Percentiles rank a stretch among this genome's conserved stretches.
Evolutionary conservation across 2,113 vertebrate species (phyloP).

Genomic region (Neoarius graeffei): DNA sequence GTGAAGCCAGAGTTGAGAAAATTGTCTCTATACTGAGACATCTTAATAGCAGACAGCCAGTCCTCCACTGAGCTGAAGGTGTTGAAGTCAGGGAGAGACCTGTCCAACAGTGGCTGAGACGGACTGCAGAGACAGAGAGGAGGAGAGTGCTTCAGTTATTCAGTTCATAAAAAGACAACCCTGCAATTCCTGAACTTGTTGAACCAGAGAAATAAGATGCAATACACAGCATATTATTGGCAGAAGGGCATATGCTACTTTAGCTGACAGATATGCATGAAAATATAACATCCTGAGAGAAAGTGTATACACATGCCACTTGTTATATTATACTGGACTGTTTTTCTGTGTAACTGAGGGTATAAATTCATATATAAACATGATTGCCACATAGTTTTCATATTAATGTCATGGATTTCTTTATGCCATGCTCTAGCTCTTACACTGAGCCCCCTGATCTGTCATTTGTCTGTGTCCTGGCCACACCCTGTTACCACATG

Average conservation of each 20-base stretch:
- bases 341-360: background rate
- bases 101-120: constrained; percentile 96
- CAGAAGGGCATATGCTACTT: background rate
- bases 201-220: background rate
- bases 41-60: constrained; percentile 97
- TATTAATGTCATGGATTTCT: background rate
- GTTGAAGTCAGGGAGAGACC: constrained; percentile 96
- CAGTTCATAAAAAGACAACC: background rate
- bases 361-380: background rate
- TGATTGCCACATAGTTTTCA: background rate
- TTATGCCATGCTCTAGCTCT: background rate
- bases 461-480: background rate
- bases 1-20: constrained; percentile 97
- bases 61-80: constrained; percentile 98
- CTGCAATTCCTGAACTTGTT: background rate
- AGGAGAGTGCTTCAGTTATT: background rate
- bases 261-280: background rate
- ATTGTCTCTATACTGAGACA: constrained; percentile 98
- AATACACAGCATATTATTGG: background rate
- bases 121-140: constrained; percentile 75
- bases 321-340: background rate
- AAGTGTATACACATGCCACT: background rate
- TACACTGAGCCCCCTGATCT: background rate
- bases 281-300: background rate
- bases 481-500: background rate